Base-by-base conservation (phyloP, 2,888 invertebrate species). In the Tipula confusa region DNA sequence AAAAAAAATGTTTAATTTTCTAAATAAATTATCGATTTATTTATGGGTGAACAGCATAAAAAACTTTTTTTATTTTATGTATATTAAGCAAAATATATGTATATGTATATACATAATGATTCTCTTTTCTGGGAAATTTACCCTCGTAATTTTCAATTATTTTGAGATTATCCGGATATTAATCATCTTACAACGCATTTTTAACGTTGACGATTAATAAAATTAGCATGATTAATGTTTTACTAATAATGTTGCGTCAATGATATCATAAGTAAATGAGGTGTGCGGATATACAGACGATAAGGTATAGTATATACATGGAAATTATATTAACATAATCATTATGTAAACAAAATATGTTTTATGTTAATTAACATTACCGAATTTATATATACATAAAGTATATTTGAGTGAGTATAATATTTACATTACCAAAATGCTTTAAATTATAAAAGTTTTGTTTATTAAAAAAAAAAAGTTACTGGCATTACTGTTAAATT, bases 1-100 rank as follows among this genome's bases (percentile, higher is more conserved):
- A 38, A 38, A n/a, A n/a, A 38, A 38, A 18, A 24, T 43, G n/a
- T 43, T 64, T 64, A 64, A 24, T 64, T 64, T 64, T 64, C 64
- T 64, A 64, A 64, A 64, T 64, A 64, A 64, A 64, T 64, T 64
- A 64, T 64, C 64, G 64, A 64, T 64, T 64, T 64, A 64, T 64
- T 64, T 24, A 64, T 64, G 64, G 64, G 24, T 24, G 9, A n/a
- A 43, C 6, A 43, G 13, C 15, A 43, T n/a, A 43, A 43, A n/a
- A 24, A 64, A 24, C 7, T 24, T 64, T 64, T 48, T 48, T 18
- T 43, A 6, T 43, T n/a, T 43, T 43, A 43, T 64, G 24, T 64
- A 9, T 64, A 64, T 24, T 64, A 64, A 64, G 64, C 64, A 64
- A 24, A 33, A 33, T 33, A 64, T 64, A 64, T 24, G 64, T 13